Conservation (phyloP, 2,113 vertebrate genomes). For the Saccopteryx leptura region DNA sequence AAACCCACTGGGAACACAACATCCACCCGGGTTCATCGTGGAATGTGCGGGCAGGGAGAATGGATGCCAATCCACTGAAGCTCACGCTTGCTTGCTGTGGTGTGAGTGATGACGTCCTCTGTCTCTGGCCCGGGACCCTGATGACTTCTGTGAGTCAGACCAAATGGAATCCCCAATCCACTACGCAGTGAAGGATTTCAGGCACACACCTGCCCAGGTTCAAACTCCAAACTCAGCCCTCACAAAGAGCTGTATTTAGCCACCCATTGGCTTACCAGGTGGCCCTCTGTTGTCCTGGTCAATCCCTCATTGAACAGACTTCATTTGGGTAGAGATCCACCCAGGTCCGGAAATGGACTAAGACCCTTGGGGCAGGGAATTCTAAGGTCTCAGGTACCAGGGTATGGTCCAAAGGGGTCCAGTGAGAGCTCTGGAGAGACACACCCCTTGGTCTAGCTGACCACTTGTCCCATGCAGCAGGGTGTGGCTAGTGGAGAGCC, state of each 20-base stretch:
- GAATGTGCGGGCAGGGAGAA: not conserved
- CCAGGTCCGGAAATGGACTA: not conserved
- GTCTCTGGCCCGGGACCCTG: not conserved
- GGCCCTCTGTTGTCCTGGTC: not conserved
- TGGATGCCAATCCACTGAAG: accelerated
- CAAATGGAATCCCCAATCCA: not conserved
- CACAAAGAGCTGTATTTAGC: not conserved
- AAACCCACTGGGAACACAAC: not conserved
- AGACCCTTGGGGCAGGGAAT: not conserved
- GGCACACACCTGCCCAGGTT: not conserved
- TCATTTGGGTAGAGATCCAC: not conserved
- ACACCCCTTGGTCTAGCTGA: not conserved
- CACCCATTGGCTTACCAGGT: not conserved
- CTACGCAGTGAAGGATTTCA: not conserved
- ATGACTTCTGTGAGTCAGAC: not conserved
- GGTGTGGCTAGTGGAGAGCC: not conserved
- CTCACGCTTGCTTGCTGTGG: not conserved
- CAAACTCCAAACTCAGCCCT: not conserved
- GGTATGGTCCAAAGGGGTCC: not conserved
- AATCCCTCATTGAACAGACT: not conserved
- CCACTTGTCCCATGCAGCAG: not conserved
- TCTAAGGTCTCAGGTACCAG: not conserved
- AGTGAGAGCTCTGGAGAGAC: not conserved
- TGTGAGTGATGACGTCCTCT: not conserved
- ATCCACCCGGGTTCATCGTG: not conserved